phyloP scores from a whole-genome alignment of 1,140 invertebrate genomes.

The Latrodectus geometricus region DNA sequence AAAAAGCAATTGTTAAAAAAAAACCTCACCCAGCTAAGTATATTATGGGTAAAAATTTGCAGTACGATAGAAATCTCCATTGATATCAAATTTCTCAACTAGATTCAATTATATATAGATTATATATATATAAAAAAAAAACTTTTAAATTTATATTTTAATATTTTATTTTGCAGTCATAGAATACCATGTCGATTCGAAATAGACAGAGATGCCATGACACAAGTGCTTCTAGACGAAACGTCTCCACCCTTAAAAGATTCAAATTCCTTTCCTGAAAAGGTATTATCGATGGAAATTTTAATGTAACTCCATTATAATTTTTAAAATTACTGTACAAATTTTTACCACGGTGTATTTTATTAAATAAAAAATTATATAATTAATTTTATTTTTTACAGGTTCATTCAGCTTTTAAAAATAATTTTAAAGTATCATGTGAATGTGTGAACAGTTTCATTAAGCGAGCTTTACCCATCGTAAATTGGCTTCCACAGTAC shows the following conservation, averaged over 20 bases:
- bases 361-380: neutral
- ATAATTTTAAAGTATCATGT: slow-evolving; percentile 31
- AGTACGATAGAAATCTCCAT: too few relatives aligned
- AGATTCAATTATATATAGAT: too few relatives aligned
- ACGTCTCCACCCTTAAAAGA: slow-evolving; percentile 26
- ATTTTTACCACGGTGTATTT: too few relatives aligned
- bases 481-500: slow-evolving; percentile 67
- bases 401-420: slow-evolving; percentile 29
- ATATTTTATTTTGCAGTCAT: slow-evolving; percentile 19
- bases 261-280: slow-evolving; percentile 26
- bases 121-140: too few relatives aligned
- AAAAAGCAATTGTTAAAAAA: neutral
- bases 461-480: slow-evolving; percentile 65
- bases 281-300: neutral
- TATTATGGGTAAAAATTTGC: neutral
- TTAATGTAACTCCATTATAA: neutral
- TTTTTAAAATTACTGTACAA: too few relatives aligned
- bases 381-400: neutral
- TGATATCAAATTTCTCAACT: too few relatives aligned
- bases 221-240: slow-evolving; percentile 48
- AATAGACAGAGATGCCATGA: slow-evolving; percentile 51
- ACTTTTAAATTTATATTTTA: neutral
- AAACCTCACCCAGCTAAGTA: neutral
- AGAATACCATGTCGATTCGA: slow-evolving; percentile 39
- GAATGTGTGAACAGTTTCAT: slow-evolving; percentile 16